Percentiles rank a stretch among this genome's conserved stretches.
Conservation (phyloP, 1,140 invertebrate genomes). For the Diuraphis noxia region DNA sequence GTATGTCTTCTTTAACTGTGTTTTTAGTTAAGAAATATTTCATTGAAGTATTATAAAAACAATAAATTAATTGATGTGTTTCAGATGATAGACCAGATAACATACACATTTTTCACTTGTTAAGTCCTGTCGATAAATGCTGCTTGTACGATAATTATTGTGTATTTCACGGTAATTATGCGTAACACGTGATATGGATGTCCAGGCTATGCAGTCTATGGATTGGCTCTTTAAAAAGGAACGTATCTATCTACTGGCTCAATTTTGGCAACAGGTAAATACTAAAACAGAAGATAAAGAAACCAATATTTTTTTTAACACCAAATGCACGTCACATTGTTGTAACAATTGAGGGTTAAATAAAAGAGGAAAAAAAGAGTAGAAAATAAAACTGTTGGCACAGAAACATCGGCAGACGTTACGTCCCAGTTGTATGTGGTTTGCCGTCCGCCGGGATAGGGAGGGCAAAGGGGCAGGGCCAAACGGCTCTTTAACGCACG, state of each 20-base stretch:
- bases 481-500: conserved; percentile 10
- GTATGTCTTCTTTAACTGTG: not conserved
- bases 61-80: not conserved
- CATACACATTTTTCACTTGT: not conserved
- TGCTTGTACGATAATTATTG: conserved; percentile 58
- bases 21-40: not conserved
- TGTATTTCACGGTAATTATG: conserved; percentile 53
- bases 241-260: conserved; percentile 85
- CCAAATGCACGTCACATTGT: not conserved
- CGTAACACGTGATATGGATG: conserved; percentile 62
- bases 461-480: conserved; percentile 47
- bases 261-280: conserved; percentile 92
- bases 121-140: not conserved
- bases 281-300: not conserved
- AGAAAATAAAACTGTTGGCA: conserved; percentile 18
- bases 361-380: conserved; percentile 1
- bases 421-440: conserved; percentile 40
- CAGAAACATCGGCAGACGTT: conserved; percentile 36
- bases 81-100: not conserved
- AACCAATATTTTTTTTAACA: not conserved
- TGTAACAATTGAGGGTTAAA: not conserved
- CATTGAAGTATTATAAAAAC: not conserved
- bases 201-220: conserved; percentile 87
- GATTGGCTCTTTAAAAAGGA: conserved; percentile 94
- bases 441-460: conserved; percentile 13